Evolutionary conservation across 2,797 vertebrate genomes (phyloP).

Genomic region (Gallinago stenura): DNA sequence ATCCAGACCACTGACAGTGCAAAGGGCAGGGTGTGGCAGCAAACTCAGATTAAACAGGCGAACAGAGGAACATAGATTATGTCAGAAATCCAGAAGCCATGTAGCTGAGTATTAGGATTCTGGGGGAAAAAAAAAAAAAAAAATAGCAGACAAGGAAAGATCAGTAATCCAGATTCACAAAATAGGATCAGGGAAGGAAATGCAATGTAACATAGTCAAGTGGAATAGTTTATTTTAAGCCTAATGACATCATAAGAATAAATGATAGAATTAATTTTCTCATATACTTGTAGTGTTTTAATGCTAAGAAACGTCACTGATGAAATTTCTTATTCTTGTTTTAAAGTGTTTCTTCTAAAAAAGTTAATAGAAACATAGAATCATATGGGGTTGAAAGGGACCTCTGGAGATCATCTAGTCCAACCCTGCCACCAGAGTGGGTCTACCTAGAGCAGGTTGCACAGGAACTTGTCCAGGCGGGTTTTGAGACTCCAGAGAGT

Average conservation of each 20-base stretch:
- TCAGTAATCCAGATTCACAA: background rate
- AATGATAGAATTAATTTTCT: background rate
- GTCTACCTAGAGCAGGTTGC: too few species aligned
- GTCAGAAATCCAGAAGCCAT: background rate
- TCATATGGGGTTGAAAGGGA: too few species aligned
- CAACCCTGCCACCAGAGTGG: too few species aligned
- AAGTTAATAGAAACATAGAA: too few species aligned
- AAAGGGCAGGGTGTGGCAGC: background rate
- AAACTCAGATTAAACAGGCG: background rate
- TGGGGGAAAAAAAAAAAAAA: background rate
- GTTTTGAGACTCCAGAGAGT: too few species aligned
- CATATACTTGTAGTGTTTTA: background rate
- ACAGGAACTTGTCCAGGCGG: too few species aligned
- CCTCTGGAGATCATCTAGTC: too few species aligned
- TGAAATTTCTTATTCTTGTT: background rate
- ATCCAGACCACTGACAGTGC: background rate
- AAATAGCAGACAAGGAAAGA: background rate
- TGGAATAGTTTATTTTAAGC: background rate
- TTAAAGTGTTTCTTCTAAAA: background rate
- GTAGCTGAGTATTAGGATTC: background rate
- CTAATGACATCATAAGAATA: background rate
- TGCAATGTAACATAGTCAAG: background rate
- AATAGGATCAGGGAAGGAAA: background rate
- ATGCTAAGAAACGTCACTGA: background rate
- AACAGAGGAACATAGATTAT: background rate